Percentiles rank a stretch among this genome's conserved stretches.
phyloP scores from a whole-genome alignment of 2,888 invertebrate species.

The Amiota minor region DNA sequence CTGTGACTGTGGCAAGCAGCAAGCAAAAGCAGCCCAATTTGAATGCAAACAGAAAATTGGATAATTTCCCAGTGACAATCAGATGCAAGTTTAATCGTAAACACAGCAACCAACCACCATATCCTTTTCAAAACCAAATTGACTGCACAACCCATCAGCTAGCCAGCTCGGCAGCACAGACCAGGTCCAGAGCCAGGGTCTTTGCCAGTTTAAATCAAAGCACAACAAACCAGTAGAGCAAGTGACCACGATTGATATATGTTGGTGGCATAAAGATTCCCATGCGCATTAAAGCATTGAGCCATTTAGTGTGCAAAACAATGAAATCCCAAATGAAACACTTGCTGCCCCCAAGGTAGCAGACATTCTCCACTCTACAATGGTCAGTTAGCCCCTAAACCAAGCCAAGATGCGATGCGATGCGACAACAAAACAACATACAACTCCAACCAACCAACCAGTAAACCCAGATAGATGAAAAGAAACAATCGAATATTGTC shows the following conservation, averaged over 20 bases:
- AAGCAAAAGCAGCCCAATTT: slow-evolving; percentile 59
- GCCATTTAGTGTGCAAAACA: slow-evolving; percentile 26
- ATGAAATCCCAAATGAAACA: slow-evolving; percentile 22
- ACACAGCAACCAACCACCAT: slow-evolving; percentile 26
- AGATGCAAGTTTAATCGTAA: slow-evolving; percentile 37
- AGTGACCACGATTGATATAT: slow-evolving; percentile 68
- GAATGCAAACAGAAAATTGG: slow-evolving; percentile 72
- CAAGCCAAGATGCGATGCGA: background rate
- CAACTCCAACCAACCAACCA: background rate
- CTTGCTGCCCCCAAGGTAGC: slow-evolving; percentile 25
- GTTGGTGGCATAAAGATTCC: slow-evolving; percentile 66
- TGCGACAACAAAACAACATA: slow-evolving; percentile 13
- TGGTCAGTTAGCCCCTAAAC: background rate
- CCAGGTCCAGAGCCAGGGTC: too few relatives aligned
- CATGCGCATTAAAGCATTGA: slow-evolving; percentile 57
- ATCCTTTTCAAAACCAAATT: slow-evolving; percentile 51
- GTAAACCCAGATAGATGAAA: slow-evolving; percentile 25
- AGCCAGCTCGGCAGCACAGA: slow-evolving; percentile 29
- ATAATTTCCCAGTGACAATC: slow-evolving; percentile 73
- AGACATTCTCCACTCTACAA: background rate
- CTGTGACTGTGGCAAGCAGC: background rate
- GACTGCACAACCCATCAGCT: slow-evolving; percentile 44
- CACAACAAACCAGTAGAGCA: slow-evolving; percentile 35
- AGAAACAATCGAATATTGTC: slow-evolving; percentile 38
- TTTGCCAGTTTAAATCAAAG: background rate